Evolutionary conservation across 2,888 invertebrate species (phyloP), one percentile per base, ranked within the genome.

Genomic region (Anthophora plumipes): DNA sequence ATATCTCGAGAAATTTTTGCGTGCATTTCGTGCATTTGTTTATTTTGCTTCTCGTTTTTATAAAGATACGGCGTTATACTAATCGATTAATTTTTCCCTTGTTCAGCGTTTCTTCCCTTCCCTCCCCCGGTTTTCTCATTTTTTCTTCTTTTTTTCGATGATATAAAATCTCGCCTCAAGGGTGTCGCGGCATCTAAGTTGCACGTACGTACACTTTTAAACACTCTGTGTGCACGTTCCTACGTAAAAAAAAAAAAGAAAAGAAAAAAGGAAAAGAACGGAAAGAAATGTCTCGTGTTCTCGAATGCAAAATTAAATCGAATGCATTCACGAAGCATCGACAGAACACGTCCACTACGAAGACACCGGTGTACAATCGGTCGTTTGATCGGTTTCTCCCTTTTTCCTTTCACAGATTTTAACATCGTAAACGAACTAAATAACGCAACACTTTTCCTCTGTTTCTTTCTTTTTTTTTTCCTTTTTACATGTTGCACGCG

Each of bases 351-450:
- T 60, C 7, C 37, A 61, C 5, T 14, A 46, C 14, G n/a, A n/a
- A 52, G 31, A 74, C 22, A 31, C 20, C 22, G 63, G 12, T 48
- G n/a, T n/a, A n/a, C n/a, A n/a, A 8, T 31, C 31, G 39, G 46
- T 63, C 60, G 22, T 20, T 8, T 43, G 63, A 31, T 52, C 7
- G n/a, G 22, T 31, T 39, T 22, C 43, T 37, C 12, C 20, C 52
- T 39, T 61, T 55, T 9, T n/a, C 31, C 20, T 41, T 12, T 52
- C 1, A 52, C 70, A 48, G 6, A 72, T 12, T n/a, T 57, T 77
- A 84, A 80, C 68, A 63, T 77, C 48, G n/a, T 81, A 3, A 79
- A 88, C 55, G 73, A 84, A 83, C 84, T 80, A 85, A 75, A 61
- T 78, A 85, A 80, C 82, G 74, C n/a, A n/a, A n/a, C n/a, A n/a